A percentile compares a stretch with the other conserved stretches of the same genome.
These are phyloP conservation scores for Dasypolia templi DNA, from an alignment of 2,888 invertebrate species.

Conservation along the genomic window DNA sequence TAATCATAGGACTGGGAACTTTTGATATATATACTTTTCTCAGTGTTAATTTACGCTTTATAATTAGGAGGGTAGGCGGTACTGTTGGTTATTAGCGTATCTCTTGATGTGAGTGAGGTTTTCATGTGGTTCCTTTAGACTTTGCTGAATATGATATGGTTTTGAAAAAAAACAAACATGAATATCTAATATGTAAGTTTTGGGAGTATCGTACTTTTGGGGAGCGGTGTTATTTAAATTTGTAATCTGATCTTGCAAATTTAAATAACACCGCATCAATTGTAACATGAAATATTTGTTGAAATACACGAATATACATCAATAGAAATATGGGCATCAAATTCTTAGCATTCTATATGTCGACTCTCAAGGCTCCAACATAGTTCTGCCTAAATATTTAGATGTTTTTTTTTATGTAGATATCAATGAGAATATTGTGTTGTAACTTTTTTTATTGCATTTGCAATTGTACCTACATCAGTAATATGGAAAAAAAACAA, in stretches of 20 bases:
- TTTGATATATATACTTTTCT: conserved; percentile 44
- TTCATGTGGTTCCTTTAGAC: conserved; percentile 51
- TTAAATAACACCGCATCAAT: too few relatives aligned
- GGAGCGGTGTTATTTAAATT: conserved; percentile 14
- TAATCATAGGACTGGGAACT: conserved; percentile 45
- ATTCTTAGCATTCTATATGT: not conserved
- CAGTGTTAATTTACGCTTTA: conserved; percentile 50
- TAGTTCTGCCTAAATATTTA: not conserved
- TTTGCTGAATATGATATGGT: conserved; percentile 35
- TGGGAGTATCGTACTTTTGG: conserved; percentile 10
- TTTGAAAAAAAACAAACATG: conserved; percentile 35
- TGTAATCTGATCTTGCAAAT: conserved; percentile 2
- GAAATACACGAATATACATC: not conserved
- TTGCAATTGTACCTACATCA: too few relatives aligned
- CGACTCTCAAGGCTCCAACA: not conserved
- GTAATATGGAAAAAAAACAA: too few relatives aligned
- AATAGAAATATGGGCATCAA: not conserved
- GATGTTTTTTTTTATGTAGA: too few relatives aligned
- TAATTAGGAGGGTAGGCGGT: conserved; percentile 50
- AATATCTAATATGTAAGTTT: conserved; percentile 7
- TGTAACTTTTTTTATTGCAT: too few relatives aligned
- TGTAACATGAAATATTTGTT: conserved; percentile 8
- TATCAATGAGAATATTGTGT: too few relatives aligned
- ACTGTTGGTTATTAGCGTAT: conserved; percentile 34
- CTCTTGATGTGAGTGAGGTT: conserved; percentile 35